Evolutionary conservation across 1,140 invertebrate genomes (phyloP).

Genomic region (Habropoda laboriosa): DNA sequence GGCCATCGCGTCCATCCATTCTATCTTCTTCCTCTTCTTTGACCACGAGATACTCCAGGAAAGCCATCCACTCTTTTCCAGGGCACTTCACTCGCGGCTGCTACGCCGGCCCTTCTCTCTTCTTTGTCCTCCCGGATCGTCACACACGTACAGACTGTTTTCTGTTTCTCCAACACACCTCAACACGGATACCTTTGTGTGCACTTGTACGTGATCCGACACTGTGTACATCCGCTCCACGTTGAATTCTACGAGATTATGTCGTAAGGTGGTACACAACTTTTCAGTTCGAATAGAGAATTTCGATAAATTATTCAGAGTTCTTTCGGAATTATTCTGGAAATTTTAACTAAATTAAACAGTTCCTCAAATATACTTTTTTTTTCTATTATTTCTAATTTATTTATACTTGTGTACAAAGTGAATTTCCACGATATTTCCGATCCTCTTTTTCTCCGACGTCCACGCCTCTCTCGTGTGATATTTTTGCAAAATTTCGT

Average conservation of each 20-base stretch:
- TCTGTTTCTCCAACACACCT: constrained; percentile 38
- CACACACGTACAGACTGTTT: constrained; percentile 33
- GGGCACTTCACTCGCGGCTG: constrained; percentile 56
- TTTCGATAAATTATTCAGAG: too few species aligned
- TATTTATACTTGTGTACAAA: not conserved
- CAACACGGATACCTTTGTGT: constrained; percentile 1
- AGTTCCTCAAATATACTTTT: too few species aligned
- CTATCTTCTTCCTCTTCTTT: constrained; percentile 27
- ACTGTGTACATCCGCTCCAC: not conserved
- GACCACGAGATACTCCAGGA: constrained; percentile 48
- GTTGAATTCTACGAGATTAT: not conserved
- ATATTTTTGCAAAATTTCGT: constrained; percentile 8
- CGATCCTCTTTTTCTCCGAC: too few species aligned
- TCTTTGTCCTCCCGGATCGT: constrained; percentile 63
- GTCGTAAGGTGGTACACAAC: not conserved
- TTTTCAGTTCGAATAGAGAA: too few species aligned
- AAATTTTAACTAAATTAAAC: too few species aligned
- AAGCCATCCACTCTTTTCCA: constrained; percentile 45
- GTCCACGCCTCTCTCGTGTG: too few species aligned
- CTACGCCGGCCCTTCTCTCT: too few species aligned
- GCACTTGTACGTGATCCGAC: not conserved
- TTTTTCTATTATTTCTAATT: not conserved
- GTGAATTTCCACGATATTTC: too few species aligned
- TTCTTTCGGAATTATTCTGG: too few species aligned
- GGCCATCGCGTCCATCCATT: constrained; percentile 19